phyloP scores from a whole-genome alignment of 2,797 vertebrate genomes.

The Centropyge bicolor region DNA sequence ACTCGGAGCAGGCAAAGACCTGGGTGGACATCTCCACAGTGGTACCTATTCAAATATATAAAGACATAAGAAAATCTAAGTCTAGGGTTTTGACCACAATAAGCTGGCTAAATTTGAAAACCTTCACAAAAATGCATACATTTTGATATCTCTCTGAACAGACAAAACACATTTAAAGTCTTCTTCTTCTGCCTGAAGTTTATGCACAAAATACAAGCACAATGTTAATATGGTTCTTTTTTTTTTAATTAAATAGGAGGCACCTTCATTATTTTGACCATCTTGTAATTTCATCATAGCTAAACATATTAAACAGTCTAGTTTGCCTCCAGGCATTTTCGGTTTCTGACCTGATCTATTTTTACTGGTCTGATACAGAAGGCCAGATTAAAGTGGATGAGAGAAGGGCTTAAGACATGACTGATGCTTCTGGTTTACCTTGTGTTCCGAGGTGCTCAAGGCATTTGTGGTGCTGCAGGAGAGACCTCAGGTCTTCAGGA shows the following conservation, averaged over 20 bases:
- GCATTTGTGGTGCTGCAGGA: conserved; percentile 73
- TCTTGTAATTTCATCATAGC: not conserved
- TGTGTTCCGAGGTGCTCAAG: conserved; percentile 62
- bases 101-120: not conserved
- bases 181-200: not conserved
- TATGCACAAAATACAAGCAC: no score
- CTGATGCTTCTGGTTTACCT: conserved; percentile 42
- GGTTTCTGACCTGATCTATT: not conserved
- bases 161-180: not conserved
- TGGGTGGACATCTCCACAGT: conserved; percentile 77
- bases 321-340: no score
- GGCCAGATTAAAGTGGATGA: not conserved
- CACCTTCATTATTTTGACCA: no score
- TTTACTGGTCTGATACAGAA: not conserved
- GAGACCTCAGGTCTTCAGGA: conserved; percentile 67
- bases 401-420: no score
- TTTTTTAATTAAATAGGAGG: no score
- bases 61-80: not conserved
- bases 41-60: conserved; percentile 44
- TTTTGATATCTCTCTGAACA: not conserved
- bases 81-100: no score
- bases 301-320: no score
- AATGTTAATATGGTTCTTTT: no score
- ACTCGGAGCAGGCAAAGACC: conserved; percentile 76
- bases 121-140: not conserved